Evolutionary conservation across 2,113 vertebrate species (phyloP), one percentile per base, ranked within the genome.

Genomic region (Donacobius atricapilla): DNA sequence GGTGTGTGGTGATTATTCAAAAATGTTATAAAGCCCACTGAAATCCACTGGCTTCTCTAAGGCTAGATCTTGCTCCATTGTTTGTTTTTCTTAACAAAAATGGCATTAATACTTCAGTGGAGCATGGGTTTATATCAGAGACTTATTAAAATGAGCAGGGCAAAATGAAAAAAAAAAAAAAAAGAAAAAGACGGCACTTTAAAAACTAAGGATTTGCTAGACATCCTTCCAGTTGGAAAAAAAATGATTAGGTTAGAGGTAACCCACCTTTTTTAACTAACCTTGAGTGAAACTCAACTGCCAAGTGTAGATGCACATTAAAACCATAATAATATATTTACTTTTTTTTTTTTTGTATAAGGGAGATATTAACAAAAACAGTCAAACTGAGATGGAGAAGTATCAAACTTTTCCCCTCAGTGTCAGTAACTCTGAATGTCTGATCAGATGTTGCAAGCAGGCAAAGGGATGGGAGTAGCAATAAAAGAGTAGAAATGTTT

Each of bases 11-110:
- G 58, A 72, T 53, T 73, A 70, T 69, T 86, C 77, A 58, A 35
- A 44, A 54, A 73, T 87, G 44, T 72, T 51, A 65, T 2, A 93
- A 88, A 92, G 53, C 70, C 75, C 28, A 61, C 24, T 61, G 87
- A 90, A 85, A 75, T 66, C 24, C 37, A 57, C 0, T 66, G 48
- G 35, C 50, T 87, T 94, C 50, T 63, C 47, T 50, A 76, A 86
- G 54, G 42, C 57, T 79, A 18, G 17, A 73, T 70, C 33, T 70
- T 21, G 1, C 39, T 66, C 76, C 63, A n/a, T 25, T 40, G 27
- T 77, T 94, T 50, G 21, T 88, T 85, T 88, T 88, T 91, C 71
- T 87, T 90, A 44, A 90, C 63, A 60, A 81, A 88, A 94, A 82
- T 8, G 7, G 15, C 37, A 72, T 64, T 68, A 85, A 78, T 68